Evolutionary conservation across 2,797 vertebrate species (phyloP).

Genomic region (Enteromius treurensis): DNA sequence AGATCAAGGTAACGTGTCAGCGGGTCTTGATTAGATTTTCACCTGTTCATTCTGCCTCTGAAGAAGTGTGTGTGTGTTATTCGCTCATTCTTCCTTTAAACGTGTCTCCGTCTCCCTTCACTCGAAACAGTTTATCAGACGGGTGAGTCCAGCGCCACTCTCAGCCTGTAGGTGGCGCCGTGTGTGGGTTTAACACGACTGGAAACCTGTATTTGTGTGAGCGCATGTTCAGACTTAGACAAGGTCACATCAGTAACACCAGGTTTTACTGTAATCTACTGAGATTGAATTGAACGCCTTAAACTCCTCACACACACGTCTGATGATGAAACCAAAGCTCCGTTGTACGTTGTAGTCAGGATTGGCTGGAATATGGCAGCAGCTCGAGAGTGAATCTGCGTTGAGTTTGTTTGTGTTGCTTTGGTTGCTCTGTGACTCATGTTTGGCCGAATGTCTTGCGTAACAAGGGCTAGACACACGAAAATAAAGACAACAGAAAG

Average conservation of each 20-base stretch:
- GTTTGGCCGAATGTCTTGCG: neutral
- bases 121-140: conserved; percentile 92
- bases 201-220: neutral
- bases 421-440: neutral
- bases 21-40: neutral
- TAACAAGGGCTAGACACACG: neutral
- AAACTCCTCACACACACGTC: neutral
- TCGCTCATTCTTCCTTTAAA: conserved; percentile 75
- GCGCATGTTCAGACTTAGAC: neutral
- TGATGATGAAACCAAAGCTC: neutral
- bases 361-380: neutral
- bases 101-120: conserved; percentile 79
- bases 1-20: conserved; percentile 90
- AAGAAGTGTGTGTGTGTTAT: neutral
- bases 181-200: neutral
- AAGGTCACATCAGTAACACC: neutral
- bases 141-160: conserved; percentile 84
- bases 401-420: neutral
- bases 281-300: neutral
- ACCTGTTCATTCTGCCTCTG: neutral
- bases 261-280: neutral
- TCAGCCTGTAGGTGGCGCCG: conserved; percentile 24
- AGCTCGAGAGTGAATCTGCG: neutral
- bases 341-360: neutral
- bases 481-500: conserved; percentile 5